phyloP scores from a whole-genome alignment of 2,797 vertebrate genomes.

The Glyptemys insculpta region DNA sequence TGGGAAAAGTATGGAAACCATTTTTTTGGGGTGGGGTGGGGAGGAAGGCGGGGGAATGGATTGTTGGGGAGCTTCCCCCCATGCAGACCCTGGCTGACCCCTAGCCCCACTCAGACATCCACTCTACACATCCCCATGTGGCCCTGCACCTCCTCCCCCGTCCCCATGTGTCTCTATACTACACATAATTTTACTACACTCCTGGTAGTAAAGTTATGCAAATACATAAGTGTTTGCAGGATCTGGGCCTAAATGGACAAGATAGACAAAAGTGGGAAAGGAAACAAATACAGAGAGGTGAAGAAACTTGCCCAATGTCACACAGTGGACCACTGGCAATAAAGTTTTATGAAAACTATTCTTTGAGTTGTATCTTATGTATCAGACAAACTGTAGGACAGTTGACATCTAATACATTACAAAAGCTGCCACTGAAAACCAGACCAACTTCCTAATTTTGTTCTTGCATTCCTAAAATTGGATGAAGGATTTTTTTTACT shows the following conservation, averaged over 20 bases:
- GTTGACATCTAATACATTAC: accelerated
- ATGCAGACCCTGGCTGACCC: too few relatives aligned
- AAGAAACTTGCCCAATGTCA: neutral
- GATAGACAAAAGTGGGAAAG: neutral
- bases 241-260: neutral
- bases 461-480: neutral
- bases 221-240: accelerated
- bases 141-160: too few relatives aligned
- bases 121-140: too few relatives aligned
- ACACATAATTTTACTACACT: neutral
- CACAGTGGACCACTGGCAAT: neutral
- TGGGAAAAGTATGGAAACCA: too few relatives aligned
- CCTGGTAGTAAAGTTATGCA: neutral
- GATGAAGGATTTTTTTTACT: neutral
- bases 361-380: neutral
- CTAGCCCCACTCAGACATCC: too few relatives aligned
- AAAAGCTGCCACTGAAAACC: accelerated
- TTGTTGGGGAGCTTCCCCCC: too few relatives aligned
- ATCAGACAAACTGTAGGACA: accelerated
- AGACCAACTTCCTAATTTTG: neutral
- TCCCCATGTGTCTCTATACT: too few relatives aligned
- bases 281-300: neutral
- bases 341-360: accelerated
- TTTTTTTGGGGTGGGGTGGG: too few relatives aligned
- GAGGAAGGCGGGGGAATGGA: too few relatives aligned